Base-by-base conservation (phyloP, 1,140 invertebrate genomes). In the Cardiocondyla obscurior region DNA sequence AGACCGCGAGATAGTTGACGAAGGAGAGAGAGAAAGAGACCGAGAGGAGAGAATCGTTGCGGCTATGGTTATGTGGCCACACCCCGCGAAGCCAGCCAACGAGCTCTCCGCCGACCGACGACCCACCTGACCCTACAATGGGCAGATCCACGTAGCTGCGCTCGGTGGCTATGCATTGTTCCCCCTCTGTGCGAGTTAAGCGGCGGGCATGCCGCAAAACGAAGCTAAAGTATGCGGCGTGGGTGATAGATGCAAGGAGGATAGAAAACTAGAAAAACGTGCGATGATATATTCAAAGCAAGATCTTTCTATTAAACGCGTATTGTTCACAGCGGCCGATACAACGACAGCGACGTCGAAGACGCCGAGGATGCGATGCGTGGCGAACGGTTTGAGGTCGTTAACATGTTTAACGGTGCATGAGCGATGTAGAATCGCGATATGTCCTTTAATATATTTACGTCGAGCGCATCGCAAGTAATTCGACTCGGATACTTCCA, bases 391-490 rank as follows among this genome's bases (percentile, higher is more conserved):
- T 62, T 53, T 65, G 62, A 81, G 82, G 57, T 91, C 90, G 84
- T 91, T 91, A 91, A 92, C 90, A 83, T 88, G 86, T 88, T 91
- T 91, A 91, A 91, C 91, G 84, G 87, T 87, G 85, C 86, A 86
- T 84, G 62, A 90, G 65, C 81, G 76, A 87, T 77, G 60, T 72
- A 76, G 46, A 44, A 91, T 91, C 86, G 84, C 83, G 84, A 91
- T 89, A 86, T 89, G 60, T 86, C 55, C 84, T 88, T 76, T 74
- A 49, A 58, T 76, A 88, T 62, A 19, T 46, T n/a, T n/a, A 36
- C 16, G 39, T 36, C 60, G 28, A 67, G 25, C 36, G 36, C 73
- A 58, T 74, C 51, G 51, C 25, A 46, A 73, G 39, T 84, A 84
- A 86, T 81, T 81, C 62, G 81, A 72, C 49, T 86, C 60, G 84